Evolutionary conservation across 2,797 vertebrate genomes (phyloP).

Genomic region (Pterois miles): DNA sequence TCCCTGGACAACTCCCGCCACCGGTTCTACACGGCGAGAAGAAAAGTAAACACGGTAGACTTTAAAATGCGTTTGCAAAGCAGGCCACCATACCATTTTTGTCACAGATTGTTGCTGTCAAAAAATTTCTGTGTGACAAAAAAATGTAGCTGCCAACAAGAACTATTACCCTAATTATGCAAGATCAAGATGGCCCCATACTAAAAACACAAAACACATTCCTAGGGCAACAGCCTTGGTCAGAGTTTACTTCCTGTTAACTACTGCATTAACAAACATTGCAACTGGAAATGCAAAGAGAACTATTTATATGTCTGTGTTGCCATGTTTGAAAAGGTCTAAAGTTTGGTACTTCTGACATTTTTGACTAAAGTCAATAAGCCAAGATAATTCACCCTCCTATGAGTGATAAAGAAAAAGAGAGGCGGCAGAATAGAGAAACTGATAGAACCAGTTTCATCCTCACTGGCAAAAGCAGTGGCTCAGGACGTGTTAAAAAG

Average conservation of each 20-base stretch:
- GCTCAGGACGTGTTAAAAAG: not conserved
- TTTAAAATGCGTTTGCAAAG: not conserved
- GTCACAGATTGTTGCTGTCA: not conserved
- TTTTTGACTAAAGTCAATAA: too few species aligned
- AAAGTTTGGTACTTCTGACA: too few species aligned
- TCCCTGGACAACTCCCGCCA: conserved; percentile 94
- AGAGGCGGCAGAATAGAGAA: too few species aligned
- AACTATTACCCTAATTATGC: not conserved
- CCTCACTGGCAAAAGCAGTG: too few species aligned
- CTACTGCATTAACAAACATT: too few species aligned
- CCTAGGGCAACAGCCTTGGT: too few species aligned
- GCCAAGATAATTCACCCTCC: not conserved
- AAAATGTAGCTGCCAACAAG: not conserved
- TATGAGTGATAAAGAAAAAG: too few species aligned
- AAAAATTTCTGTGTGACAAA: not conserved
- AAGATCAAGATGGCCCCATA: not conserved
- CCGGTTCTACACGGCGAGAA: conserved; percentile 80
- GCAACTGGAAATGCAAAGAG: too few species aligned
- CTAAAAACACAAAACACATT: not conserved
- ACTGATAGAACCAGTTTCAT: too few species aligned
- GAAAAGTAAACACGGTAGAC: not conserved
- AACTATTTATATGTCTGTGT: too few species aligned
- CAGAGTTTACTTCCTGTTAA: too few species aligned
- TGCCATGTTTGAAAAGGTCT: too few species aligned
- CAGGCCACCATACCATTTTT: not conserved